These are phyloP conservation scores for Clinocottus analis DNA, from an alignment of 2,113 vertebrate genomes.

Conservation along the genomic window DNA sequence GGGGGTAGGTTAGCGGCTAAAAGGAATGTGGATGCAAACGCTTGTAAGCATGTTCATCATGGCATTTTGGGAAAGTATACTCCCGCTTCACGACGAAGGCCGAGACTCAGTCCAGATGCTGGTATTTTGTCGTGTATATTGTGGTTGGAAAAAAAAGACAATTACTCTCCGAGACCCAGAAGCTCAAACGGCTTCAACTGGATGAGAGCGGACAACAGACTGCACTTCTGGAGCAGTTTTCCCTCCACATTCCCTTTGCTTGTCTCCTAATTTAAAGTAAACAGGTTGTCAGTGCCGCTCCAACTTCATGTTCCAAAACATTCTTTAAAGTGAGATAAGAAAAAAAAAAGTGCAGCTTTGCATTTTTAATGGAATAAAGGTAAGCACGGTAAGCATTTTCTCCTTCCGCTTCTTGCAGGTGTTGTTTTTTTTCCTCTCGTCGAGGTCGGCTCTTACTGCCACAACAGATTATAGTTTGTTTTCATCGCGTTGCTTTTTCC, in stretches of 20 bases:
- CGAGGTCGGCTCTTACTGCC: conserved; percentile 49
- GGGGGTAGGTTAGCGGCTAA: neutral
- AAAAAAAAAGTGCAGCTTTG: conserved; percentile 12
- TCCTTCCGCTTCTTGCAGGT: conserved; percentile 49
- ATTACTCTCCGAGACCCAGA: neutral
- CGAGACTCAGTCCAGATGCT: neutral
- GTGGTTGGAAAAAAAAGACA: neutral
- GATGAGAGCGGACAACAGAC: neutral
- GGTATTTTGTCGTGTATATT: neutral
- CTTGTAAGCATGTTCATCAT: neutral
- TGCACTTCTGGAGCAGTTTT: neutral
- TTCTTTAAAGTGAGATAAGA: conserved; percentile 30
- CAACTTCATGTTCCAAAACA: conserved; percentile 13
- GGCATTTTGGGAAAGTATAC: neutral
- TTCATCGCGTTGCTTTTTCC: conserved; percentile 32
- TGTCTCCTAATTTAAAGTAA: conserved; percentile 29
- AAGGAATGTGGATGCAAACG: neutral
- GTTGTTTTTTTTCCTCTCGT: conserved; percentile 49
- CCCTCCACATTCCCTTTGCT: neutral
- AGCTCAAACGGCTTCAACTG: neutral
- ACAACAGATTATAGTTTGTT: conserved; percentile 58
- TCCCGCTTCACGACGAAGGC: neutral
- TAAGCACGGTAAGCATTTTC: conserved; percentile 32
- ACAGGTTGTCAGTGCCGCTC: conserved; percentile 12
- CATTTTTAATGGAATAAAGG: conserved; percentile 31